phyloP scores from a whole-genome alignment of 2,888 invertebrate species.

The Heliconius ismenius region DNA sequence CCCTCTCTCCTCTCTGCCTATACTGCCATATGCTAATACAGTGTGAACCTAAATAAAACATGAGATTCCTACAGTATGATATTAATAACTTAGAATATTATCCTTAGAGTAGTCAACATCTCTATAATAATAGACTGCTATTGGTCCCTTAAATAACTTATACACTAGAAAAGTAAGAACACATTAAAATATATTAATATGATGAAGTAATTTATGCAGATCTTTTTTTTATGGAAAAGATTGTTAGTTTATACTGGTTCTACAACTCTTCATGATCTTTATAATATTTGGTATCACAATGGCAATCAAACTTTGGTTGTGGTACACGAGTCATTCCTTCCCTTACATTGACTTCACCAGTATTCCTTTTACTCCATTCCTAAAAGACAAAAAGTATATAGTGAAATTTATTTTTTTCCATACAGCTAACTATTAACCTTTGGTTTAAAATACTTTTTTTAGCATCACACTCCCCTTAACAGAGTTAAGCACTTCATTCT shows the following conservation, averaged over 20 bases:
- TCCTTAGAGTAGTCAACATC: not conserved
- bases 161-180: not conserved
- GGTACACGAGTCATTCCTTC: slow-evolving; percentile 69
- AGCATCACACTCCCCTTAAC: too few species aligned
- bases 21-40: too few species aligned
- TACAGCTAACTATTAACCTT: not conserved
- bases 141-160: not conserved
- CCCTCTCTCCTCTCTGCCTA: too few species aligned
- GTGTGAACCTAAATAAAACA: not conserved
- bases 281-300: slow-evolving; percentile 51
- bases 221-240: not conserved
- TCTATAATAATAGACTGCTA: not conserved
- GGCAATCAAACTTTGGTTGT: slow-evolving; percentile 60
- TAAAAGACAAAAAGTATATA: slow-evolving; percentile 5
- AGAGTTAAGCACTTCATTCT: too few species aligned
- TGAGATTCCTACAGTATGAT: not conserved
- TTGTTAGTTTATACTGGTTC: not conserved
- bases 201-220: not conserved
- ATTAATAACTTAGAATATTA: not conserved
- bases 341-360: slow-evolving; percentile 63
- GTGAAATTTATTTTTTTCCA: not conserved
- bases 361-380: slow-evolving; percentile 85
- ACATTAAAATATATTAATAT: not conserved
- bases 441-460: not conserved
- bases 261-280: slow-evolving; percentile 62